Base-by-base conservation (phyloP, 2,888 invertebrate species). In the Stenoptilia bipunctidactyla region DNA sequence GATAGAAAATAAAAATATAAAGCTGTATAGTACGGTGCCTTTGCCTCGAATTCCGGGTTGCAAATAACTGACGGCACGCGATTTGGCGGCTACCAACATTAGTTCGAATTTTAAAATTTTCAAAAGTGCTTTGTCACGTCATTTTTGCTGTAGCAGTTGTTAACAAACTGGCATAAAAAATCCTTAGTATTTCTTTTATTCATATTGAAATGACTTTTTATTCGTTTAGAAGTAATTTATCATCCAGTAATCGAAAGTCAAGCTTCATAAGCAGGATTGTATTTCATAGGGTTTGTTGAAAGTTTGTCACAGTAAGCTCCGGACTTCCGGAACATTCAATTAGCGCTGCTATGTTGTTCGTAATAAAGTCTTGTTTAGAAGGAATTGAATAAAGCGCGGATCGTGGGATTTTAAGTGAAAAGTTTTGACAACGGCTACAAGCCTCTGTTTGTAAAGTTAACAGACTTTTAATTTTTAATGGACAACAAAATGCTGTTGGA, bases 401-500 rank as follows among this genome's bases (percentile, higher is more conserved):
- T 20, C 20, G 44, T 45, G 47, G 52, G 51, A 49, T 49, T 56
- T 53, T 53, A 51, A 55, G 53, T 50, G 50, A 47, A 46, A 61
- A 61, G 57, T 64, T 63, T 50, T 55, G 58, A 58, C 59, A 58
- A 54, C 54, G 55, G 56, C 56, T 58, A 57, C 53, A 50, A 47
- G 43, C 42, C 43, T 50, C 50, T 52, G 51, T 52, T 53, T 50
- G 52, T 49, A 46, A 56, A 56, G 55, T 58, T 55, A 48, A 49
- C 45, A 53, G 30, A 56, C 56, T 58, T 62, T 56, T 56, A 52
- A 56, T 58, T 55, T 55, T 55, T 54, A 58, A 58, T 56, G 55
- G 37, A 43, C 40, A 45, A 42, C 42, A 41, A 43, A 44, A 44
- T 36, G 37, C 40, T 44, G 33, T 40, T 39, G 27, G 34, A 36